Percentiles rank a stretch among this genome's conserved stretches.
phyloP scores from a whole-genome alignment of 1,140 invertebrate genomes.

The Dendroctonus ponderosae region DNA sequence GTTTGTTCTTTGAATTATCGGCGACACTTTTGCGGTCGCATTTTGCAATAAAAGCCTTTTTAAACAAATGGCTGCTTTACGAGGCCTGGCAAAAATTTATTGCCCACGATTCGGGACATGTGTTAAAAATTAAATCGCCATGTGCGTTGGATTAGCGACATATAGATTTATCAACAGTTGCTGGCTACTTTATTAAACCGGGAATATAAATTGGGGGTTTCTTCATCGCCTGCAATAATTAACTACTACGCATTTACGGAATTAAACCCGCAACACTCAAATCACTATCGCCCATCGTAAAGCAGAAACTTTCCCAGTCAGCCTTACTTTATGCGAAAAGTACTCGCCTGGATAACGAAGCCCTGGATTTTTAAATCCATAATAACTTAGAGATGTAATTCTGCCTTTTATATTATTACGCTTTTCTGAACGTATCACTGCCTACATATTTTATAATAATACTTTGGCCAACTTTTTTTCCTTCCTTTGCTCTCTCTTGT shows the following conservation, averaged over 20 bases:
- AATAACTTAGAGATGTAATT: slow-evolving; percentile 37
- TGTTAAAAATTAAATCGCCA: slow-evolving; percentile 11
- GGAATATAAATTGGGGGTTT: too few species aligned
- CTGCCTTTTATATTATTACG: slow-evolving; percentile 40
- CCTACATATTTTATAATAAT: slow-evolving; percentile 37
- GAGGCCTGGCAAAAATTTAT: slow-evolving; percentile 3
- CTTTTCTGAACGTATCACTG: slow-evolving; percentile 41
- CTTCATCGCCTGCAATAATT: too few species aligned
- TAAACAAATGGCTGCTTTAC: slow-evolving; percentile 4
- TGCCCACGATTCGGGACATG: background rate
- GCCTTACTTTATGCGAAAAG: slow-evolving; percentile 36
- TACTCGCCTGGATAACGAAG: slow-evolving; percentile 35
- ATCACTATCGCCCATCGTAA: slow-evolving; percentile 10
- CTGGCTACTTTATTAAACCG: background rate
- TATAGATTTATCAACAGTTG: slow-evolving; percentile 4
- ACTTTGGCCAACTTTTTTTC: too few species aligned
- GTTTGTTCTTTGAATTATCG: slow-evolving; percentile 5
- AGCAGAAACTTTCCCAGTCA: slow-evolving; percentile 39
- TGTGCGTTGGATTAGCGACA: slow-evolving; percentile 7
- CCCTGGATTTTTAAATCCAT: slow-evolving; percentile 39
- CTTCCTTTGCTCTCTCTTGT: too few species aligned
- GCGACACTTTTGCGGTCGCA: slow-evolving; percentile 5
- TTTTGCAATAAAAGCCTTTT: slow-evolving; percentile 10
- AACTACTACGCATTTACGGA: too few species aligned
- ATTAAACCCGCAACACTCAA: too few species aligned